Base-by-base conservation (phyloP, 2,113 vertebrate species). In the Apteryx owenii region DNA sequence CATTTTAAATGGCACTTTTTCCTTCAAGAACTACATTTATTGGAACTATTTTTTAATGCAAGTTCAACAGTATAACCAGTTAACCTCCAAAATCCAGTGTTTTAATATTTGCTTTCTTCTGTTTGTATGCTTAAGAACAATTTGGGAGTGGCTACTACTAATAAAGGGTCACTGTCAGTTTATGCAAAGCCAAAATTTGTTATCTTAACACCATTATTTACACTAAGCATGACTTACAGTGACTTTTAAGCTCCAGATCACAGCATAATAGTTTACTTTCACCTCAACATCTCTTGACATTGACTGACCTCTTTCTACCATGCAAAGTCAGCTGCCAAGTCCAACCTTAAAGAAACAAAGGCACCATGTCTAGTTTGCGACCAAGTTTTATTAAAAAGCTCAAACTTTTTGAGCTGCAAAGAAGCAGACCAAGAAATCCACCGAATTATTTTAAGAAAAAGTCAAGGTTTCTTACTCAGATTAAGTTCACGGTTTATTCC, bases 271-370 rank as follows among this genome's bases (percentile, higher is more conserved):
- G 92, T 93, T 90, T 81, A 60, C 77, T 93, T 94, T 70, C 91
- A 92, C 90, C 90, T 89, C 86, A 88, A 91, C 81, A 95, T 54
- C 90, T 79, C 89, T 90, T n/a, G n/a, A n/a, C 87, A 79, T 26
- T 84, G 68, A 65, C 69, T 95, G 96, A 95, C 89, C 86, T 87
- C 81, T 81, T 95, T 65, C 81, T 84, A 68, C 70, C 80, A 38
- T 38, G 36, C 36, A 76, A 89, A 90, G 78, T 93, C 96, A 92
- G 92, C 94, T 93, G 94, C 95, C 81, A 79, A 93, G 20, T 56
- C 81, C 81, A 90, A 84, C 70, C 93, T 93, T 93, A 89, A 85
- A 87, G 81, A 79, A 65, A 96, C 95, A 97, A 95, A 95, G 56
- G 48, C 91, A 93, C 60, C 73, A 89, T 65, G 83, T 91, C 94